phyloP scores from a whole-genome alignment of 92 coral and sea anemone genomes.

The Bergia sp. region DNA sequence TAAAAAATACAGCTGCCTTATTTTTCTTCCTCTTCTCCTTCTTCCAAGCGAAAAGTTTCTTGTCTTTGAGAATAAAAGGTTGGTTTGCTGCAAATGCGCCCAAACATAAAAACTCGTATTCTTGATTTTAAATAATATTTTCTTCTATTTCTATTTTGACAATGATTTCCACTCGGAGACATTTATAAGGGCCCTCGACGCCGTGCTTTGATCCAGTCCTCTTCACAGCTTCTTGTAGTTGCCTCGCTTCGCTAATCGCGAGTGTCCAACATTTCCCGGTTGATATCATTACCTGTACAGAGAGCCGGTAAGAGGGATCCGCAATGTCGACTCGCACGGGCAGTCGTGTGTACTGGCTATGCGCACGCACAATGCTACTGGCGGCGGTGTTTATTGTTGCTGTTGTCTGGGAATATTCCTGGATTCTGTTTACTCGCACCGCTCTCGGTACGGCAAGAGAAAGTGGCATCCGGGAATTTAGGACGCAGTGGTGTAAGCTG shows the following conservation, averaged over 20 bases:
- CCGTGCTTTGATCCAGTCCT: too few relatives aligned
- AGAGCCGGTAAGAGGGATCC: neutral
- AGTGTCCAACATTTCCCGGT: neutral
- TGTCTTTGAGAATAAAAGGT: too few relatives aligned
- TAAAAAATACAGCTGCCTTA: too few relatives aligned
- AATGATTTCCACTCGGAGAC: too few relatives aligned
- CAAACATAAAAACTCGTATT: too few relatives aligned
- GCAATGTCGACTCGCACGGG: neutral
- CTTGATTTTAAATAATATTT: too few relatives aligned
- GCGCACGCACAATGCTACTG: neutral
- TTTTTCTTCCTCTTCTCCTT: too few relatives aligned
- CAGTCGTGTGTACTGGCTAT: constrained; percentile 15
- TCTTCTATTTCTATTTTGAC: too few relatives aligned
- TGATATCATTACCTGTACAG: neutral
- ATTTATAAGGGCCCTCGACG: too few relatives aligned
- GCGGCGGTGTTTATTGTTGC: neutral
- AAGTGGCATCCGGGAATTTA: constrained; percentile 44
- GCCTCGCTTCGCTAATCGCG: neutral
- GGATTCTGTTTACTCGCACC: neutral
- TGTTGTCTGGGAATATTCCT: constrained; percentile 3
- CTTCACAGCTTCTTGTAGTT: too few relatives aligned
- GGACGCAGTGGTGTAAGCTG: constrained; percentile 78
- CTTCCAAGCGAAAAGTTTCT: too few relatives aligned
- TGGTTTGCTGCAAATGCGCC: too few relatives aligned
- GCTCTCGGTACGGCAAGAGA: neutral